Base-by-base conservation (phyloP, 92 coral and sea anemone species). In the Palythoa grandiflora region DNA sequence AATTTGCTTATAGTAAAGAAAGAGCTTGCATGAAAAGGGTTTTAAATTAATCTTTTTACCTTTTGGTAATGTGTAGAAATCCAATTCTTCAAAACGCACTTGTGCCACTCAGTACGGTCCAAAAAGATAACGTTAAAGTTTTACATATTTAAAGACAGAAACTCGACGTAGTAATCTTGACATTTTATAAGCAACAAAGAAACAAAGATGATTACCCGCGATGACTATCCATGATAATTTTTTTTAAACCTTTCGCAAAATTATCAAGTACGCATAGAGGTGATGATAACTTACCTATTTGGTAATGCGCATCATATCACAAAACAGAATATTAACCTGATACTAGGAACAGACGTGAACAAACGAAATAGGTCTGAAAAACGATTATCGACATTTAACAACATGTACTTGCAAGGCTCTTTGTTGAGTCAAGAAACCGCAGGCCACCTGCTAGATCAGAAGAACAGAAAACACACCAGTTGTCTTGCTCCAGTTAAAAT, bases 371-470 rank as follows among this genome's bases (percentile, higher is more conserved):
- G 20, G 5, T 63, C 70, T 35, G 44, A 10, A 70, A 68, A 70
- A 9, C 12, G 0, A 10, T 11, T 5, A 21, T 68, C 40, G 17
- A 35, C 75, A 48, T 70, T 70, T 70, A 14, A 70, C 44, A 70
- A 70, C 10, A 12, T 20, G 47, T 70, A 70, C 75, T 70, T 70
- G 75, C 75, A 70, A 70, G 75, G 14, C 17, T 70, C 75, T 36
- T 70, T 70, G 75, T 70, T 36, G 6, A 6, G 7, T 70, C 70
- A 63, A 63, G 70, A 70, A 14, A 9, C 17, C 10, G 2, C 71
- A 20, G 40, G 47, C 17, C 75, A 70, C 75, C 75, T 36, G 75
- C 47, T 38, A 65, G 9, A 70, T 38, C 3, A 35, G 47, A 70
- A 70, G 5, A 70, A 70, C 28, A 70, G 40, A 15, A 7, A 15